Evolutionary conservation across 2,797 vertebrate genomes (phyloP).

Genomic region (Cichlasoma orientale): DNA sequence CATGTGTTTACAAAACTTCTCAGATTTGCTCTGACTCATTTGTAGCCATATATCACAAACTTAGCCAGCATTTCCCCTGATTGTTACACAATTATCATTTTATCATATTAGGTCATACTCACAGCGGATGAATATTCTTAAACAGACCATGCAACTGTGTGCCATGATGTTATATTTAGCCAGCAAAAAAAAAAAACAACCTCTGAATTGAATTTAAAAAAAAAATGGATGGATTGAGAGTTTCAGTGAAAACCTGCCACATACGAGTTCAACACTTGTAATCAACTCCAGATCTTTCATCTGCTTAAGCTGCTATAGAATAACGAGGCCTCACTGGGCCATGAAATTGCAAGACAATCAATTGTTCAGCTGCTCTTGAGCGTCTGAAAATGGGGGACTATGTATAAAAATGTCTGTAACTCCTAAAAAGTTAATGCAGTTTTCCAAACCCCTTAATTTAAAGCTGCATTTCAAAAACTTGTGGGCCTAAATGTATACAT

Average conservation of each 20-base stretch:
- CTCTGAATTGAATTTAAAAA: too few relatives aligned
- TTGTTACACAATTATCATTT: too few relatives aligned
- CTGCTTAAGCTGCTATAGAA: not conserved
- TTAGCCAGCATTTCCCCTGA: too few relatives aligned
- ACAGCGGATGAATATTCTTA: too few relatives aligned
- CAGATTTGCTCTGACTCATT: too few relatives aligned
- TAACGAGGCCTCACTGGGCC: not conserved
- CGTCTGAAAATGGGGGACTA: not conserved
- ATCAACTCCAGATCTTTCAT: not conserved
- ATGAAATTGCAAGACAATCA: not conserved
- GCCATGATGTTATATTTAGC: too few relatives aligned
- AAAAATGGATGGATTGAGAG: too few relatives aligned
- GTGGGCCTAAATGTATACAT: not conserved
- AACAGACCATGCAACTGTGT: too few relatives aligned
- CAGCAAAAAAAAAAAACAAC: too few relatives aligned
- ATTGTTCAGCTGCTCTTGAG: not conserved
- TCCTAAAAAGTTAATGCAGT: not conserved
- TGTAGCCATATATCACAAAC: too few relatives aligned
- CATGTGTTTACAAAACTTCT: not conserved
- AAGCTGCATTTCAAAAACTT: not conserved
- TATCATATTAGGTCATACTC: too few relatives aligned
- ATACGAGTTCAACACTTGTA: not conserved
- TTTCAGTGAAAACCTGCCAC: not conserved
- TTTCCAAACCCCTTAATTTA: not conserved
- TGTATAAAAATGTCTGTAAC: not conserved